Evolutionary conservation across 2,113 vertebrate genomes (phyloP).

Genomic region (Scomber scombrus): DNA sequence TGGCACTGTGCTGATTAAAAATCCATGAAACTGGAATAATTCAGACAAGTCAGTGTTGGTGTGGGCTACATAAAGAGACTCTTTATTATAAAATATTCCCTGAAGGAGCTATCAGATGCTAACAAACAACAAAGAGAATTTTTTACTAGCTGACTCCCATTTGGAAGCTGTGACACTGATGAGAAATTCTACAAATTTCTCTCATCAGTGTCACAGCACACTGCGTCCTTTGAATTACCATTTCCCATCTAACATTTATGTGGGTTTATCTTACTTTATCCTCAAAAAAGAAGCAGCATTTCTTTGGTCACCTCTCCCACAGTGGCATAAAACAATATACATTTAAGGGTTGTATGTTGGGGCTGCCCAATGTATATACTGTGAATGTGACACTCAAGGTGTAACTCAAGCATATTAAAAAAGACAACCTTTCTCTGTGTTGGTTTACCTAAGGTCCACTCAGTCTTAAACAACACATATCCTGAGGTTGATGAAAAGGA

Average conservation of each 20-base stretch:
- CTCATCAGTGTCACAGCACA: background rate
- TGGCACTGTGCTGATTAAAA: constrained; percentile 25
- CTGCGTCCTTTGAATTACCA: background rate
- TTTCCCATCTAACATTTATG: background rate
- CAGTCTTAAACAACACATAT: constrained; percentile 47
- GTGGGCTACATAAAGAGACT: constrained; percentile 24
- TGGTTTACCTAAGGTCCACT: constrained; percentile 35
- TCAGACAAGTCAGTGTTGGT: constrained; percentile 25
- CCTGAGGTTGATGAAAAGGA: constrained; percentile 46
- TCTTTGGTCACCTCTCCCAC: background rate
- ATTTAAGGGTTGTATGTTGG: constrained; percentile 1
- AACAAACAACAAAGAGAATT: constrained; percentile 34
- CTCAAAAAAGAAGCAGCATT: constrained; percentile 1
- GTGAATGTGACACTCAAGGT: constrained; percentile 19
- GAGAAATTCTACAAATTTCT: constrained; percentile 18
- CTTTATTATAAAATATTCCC: background rate
- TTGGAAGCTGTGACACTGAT: background rate
- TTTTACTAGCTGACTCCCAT: constrained; percentile 18
- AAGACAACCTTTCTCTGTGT: constrained; percentile 46
- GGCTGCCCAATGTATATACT: background rate
- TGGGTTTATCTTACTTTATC: background rate
- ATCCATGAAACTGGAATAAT: constrained; percentile 56
- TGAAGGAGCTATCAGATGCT: constrained; percentile 14
- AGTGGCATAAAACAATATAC: constrained; percentile 3
- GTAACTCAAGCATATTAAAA: constrained; percentile 38